phyloP scores from a whole-genome alignment of 2,113 vertebrate genomes.

The Caranx melampygus region DNA sequence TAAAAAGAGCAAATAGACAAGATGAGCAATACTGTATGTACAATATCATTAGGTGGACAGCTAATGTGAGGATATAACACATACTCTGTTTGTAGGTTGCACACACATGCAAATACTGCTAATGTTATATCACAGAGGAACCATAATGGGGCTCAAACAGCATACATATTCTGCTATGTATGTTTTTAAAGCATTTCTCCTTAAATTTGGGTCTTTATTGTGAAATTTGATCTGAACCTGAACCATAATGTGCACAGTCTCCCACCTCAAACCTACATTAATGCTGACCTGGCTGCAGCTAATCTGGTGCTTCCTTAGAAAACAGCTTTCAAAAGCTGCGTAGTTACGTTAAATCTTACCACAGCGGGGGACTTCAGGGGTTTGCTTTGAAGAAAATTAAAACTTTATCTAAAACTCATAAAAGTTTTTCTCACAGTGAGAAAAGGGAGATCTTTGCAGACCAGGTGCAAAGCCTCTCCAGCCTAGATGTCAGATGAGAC shows the following conservation, averaged over 20 bases:
- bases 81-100: constrained; percentile 15
- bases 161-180: neutral
- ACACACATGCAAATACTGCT: constrained; percentile 18
- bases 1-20: constrained; percentile 21
- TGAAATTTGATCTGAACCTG: constrained; percentile 41
- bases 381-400: neutral
- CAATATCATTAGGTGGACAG: constrained; percentile 36
- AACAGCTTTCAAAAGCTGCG: constrained; percentile 2
- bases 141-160: neutral
- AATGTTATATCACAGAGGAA: neutral
- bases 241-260: constrained; percentile 19
- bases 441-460: constrained; percentile 2
- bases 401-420: neutral
- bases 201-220: neutral
- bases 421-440: constrained; percentile 7
- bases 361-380: neutral
- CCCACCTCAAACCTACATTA: neutral
- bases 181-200: no score
- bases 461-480: constrained; percentile 15
- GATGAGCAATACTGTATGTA: constrained; percentile 11
- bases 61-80: constrained; percentile 18
- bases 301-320: neutral
- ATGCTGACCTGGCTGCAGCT: constrained; percentile 22
- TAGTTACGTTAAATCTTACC: neutral
- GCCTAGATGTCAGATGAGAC: constrained; percentile 9